These are phyloP conservation scores for Oryzaephilus surinamensis DNA, from an alignment of 1,140 invertebrate species.

Conservation along the genomic window DNA sequence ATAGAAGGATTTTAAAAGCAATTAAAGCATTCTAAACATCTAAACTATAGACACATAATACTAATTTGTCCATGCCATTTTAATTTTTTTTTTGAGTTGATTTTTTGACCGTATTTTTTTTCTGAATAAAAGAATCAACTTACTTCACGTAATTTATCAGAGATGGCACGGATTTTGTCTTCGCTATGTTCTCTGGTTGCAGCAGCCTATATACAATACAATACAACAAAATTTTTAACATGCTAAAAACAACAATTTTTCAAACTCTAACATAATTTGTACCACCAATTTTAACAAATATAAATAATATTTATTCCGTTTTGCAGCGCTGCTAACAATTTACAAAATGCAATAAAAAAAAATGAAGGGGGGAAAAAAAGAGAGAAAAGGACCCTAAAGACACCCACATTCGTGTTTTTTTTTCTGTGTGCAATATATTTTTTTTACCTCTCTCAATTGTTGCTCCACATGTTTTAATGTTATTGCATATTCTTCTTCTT, in stretches of 20 bases:
- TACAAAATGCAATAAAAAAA: slow-evolving; percentile 8
- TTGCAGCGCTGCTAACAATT: background rate
- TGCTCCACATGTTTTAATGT: slow-evolving; percentile 86
- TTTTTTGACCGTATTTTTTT: too few species aligned
- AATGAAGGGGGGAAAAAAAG: slow-evolving; percentile 1
- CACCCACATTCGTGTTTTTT: slow-evolving; percentile 1
- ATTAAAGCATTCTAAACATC: background rate
- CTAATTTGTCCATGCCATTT: background rate
- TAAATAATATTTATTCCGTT: too few species aligned
- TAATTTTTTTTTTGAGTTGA: too few species aligned
- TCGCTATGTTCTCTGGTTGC: slow-evolving; percentile 52
- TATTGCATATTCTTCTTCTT: slow-evolving; percentile 91
- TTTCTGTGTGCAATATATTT: background rate
- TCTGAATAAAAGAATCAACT: slow-evolving; percentile 38
- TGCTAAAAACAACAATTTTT: slow-evolving; percentile 9
- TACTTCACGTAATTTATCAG: slow-evolving; percentile 55
- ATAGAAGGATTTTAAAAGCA: background rate
- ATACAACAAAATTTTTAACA: slow-evolving; percentile 17
- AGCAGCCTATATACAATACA: slow-evolving; percentile 44
- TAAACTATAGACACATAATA: background rate
- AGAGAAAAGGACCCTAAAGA: slow-evolving; percentile 1
- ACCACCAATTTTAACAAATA: background rate
- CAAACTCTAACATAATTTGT: background rate
- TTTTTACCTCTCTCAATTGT: slow-evolving; percentile 85
- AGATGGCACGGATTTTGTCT: slow-evolving; percentile 54